These are phyloP conservation scores for Aptenodytes forsteri DNA, from an alignment of 2,113 vertebrate species.

Conservation along the genomic window DNA sequence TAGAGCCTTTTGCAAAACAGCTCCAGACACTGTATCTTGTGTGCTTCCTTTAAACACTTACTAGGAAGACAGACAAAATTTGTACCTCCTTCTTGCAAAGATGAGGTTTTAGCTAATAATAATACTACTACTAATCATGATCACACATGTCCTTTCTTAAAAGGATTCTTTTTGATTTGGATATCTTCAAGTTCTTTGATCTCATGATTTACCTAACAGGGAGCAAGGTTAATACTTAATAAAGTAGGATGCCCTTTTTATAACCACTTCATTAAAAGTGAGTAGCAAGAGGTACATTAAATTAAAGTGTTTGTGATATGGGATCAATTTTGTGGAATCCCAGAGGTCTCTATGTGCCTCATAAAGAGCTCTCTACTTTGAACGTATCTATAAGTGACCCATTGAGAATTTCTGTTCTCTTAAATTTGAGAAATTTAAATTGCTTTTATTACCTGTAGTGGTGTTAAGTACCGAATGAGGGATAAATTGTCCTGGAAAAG, in stretches of 20 bases:
- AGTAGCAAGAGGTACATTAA: constrained; percentile 57
- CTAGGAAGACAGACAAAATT: neutral
- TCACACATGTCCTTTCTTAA: neutral
- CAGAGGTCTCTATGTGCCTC: constrained; percentile 19
- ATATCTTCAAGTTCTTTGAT: constrained; percentile 20
- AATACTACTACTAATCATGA: neutral
- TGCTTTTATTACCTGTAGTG: constrained; percentile 40
- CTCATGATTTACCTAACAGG: constrained; percentile 18
- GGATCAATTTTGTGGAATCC: constrained; percentile 58
- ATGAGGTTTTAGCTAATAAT: neutral
- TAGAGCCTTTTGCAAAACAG: neutral
- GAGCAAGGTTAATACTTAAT: constrained; percentile 67
- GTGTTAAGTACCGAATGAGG: constrained; percentile 1
- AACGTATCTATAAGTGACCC: constrained; percentile 38
- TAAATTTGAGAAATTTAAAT: constrained; percentile 52
- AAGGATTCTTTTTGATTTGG: neutral
- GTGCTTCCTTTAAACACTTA: neutral
- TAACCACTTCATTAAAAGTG: constrained; percentile 67
- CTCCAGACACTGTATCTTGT: neutral
- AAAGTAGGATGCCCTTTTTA: constrained; percentile 56
- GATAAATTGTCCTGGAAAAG: constrained; percentile 19
- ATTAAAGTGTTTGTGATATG: constrained; percentile 55
- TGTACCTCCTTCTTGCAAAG: neutral
- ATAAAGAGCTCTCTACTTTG: constrained; percentile 58
- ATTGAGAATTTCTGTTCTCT: constrained; percentile 42